Evolutionary conservation across 1,140 invertebrate genomes (phyloP), one percentile per base, ranked within the genome.

Genomic region (Trachymyrmex cornetzi): DNA sequence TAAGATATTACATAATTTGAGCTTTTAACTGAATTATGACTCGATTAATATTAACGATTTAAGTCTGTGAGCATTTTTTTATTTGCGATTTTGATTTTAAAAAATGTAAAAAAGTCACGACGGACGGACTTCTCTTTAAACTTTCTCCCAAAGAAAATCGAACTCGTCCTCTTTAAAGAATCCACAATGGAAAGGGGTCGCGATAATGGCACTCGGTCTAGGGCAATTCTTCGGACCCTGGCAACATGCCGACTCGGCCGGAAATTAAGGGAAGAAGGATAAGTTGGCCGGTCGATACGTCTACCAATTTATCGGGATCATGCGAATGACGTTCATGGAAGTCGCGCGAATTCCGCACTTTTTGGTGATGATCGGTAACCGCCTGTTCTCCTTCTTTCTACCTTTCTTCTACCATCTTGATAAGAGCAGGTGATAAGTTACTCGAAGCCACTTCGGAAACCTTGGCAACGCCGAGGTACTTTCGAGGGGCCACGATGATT

Each of bases 401-500:
- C 30, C 30, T 82, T 61, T 14, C n/a, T 81, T 22, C n/a, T 57
- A 22, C n/a, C 1, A 12, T 72, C 27, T 53, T 66, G 89, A 90
- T 90, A 90, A 90, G 82, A 86, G 77, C 71, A 59, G 74, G 11
- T 84, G 89, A 91, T 91, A 91, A 90, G 87, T 86, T 75, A 84
- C 53, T 72, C 63, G 89, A 86, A 90, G 77, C 86, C 61, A 87
- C 74, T 85, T 44, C 16, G 77, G 89, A 88, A 90, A 90, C 89
- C 82, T 38, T 90, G 86, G 89, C 87, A 90, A 90, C 89, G 90
- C 74, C 63, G 27, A 61, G 71, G 89, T 81, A 44, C 3, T 63
- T 55, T 72, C 53, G 30, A 86, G 71, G 75, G 59, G 67, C 44
- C 75, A 30, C 66, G 89, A 93, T 93, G 92, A 93, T 93, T 93